Base-by-base conservation (phyloP, 2,797 vertebrate species). In the Gastrophryne carolinensis region DNA sequence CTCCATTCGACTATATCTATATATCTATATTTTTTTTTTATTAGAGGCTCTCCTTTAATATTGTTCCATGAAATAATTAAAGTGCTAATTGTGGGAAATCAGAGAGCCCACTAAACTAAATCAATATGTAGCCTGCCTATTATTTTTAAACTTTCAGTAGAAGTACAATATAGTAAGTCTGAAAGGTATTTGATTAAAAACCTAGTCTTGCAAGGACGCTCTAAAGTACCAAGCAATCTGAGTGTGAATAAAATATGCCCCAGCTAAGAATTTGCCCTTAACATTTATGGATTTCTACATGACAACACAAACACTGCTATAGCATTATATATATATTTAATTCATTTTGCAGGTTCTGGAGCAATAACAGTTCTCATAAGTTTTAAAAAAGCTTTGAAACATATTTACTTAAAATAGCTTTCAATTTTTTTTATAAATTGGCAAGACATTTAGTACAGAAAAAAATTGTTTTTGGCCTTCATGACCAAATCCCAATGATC, bases 281-380 rank as follows among this genome's bases (percentile, higher is more conserved):
- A 66, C 9, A 32, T 52, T 34, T n/a, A 21, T 13, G 5, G 6
- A 65, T 50, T 49, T 21, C 21, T 37, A 3, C 5, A 58, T 7
- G 2, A 58, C n/a, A n/a, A n/a, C n/a, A n/a, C n/a, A n/a, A n/a
- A n/a, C n/a, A n/a, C n/a, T n/a, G n/a, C n/a, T n/a, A n/a, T n/a
- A n/a, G n/a, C n/a, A n/a, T n/a, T n/a, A n/a, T n/a, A n/a, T n/a
- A n/a, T n/a, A n/a, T n/a, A n/a, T n/a, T n/a, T n/a, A n/a, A n/a
- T n/a, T n/a, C n/a, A n/a, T n/a, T n/a, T n/a, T n/a, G n/a, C 13
- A 29, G 37, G 7, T 73, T 24, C 13, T 32, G 24, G 17, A 2
- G 27, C n/a, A 63, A 63, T 37, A 62, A 27, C 15, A 26, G 35
- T 57, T 61, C 44, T 63, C 24, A 44, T 73, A 73, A 12, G 17